These are phyloP conservation scores for Nineta flava DNA, from an alignment of 2,888 invertebrate species.

Conservation along the genomic window DNA sequence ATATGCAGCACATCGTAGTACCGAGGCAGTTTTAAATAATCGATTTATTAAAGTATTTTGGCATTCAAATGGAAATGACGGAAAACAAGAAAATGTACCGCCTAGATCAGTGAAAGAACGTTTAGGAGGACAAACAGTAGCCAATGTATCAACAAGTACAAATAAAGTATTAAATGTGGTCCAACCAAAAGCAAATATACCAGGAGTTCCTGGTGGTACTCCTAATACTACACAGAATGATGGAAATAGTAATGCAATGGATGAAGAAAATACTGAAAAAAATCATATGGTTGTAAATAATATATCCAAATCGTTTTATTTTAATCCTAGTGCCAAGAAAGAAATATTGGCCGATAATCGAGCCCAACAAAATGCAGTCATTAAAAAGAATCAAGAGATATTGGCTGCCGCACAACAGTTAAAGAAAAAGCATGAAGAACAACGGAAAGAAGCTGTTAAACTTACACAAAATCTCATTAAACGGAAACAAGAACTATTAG, in stretches of 20 bases:
- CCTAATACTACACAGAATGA: slow-evolving; percentile 11
- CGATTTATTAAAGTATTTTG: slow-evolving; percentile 96
- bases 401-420: slow-evolving; percentile 48
- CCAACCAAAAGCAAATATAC: slow-evolving; percentile 24
- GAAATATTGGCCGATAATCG: slow-evolving; percentile 18
- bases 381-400: slow-evolving; percentile 37
- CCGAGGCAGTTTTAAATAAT: slow-evolving; percentile 95
- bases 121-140: slow-evolving; percentile 25
- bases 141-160: slow-evolving; percentile 26
- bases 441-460: slow-evolving; percentile 57
- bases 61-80: slow-evolving; percentile 53
- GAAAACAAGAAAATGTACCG: slow-evolving; percentile 43
- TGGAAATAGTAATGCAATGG: slow-evolving; percentile 15
- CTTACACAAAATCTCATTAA: slow-evolving; percentile 68
- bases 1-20: slow-evolving; percentile 84
- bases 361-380: slow-evolving; percentile 26
- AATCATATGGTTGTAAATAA: slow-evolving; percentile 8
- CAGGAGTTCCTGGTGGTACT: slow-evolving; percentile 20
- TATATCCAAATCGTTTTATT: background rate
- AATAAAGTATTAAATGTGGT: slow-evolving; percentile 32
- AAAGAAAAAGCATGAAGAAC: slow-evolving; percentile 58
- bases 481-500: slow-evolving; percentile 71
- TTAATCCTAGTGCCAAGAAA: slow-evolving; percentile 7
- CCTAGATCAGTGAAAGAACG: slow-evolving; percentile 32
- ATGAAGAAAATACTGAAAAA: slow-evolving; percentile 13